Percentiles rank a stretch among this genome's conserved stretches.
Conservation (phyloP, 37 sponge, comb jelly and placozoan species). For the Theonella swinhoei region DNA sequence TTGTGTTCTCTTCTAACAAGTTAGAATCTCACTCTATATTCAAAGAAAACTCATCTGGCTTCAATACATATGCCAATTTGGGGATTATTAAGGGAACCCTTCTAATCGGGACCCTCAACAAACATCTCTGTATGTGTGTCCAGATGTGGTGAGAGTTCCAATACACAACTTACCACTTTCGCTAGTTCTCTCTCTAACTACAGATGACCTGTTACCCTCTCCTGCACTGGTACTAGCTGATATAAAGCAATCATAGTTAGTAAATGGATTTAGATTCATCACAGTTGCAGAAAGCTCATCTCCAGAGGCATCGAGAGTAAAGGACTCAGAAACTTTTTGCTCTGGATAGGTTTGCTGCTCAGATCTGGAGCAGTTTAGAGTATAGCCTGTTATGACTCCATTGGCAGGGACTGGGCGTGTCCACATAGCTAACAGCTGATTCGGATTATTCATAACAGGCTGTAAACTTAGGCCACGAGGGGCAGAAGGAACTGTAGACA, state of each 20-base stretch:
- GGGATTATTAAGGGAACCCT: too few relatives aligned
- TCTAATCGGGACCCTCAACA: too few relatives aligned
- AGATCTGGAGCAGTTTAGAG: constrained; percentile 9
- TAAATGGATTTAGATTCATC: constrained; percentile 44
- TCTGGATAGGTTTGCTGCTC: not conserved
- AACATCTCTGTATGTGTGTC: too few relatives aligned
- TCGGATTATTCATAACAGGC: not conserved
- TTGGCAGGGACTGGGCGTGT: constrained; percentile 16
- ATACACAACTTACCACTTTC: constrained; percentile 40
- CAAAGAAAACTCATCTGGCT: too few relatives aligned
- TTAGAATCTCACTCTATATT: too few relatives aligned
- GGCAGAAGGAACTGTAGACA: not conserved
- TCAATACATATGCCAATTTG: too few relatives aligned
- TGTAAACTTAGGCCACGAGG: not conserved
- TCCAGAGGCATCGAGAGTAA: not conserved
- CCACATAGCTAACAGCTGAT: constrained; percentile 11
- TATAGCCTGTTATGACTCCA: constrained; percentile 43
- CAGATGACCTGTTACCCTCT: constrained; percentile 1
- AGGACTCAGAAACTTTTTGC: not conserved
- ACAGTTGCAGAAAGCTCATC: not conserved
- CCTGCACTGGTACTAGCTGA: constrained; percentile 39
- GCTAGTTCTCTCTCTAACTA: constrained; percentile 6
- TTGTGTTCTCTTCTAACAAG: too few relatives aligned
- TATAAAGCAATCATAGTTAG: constrained; percentile 34
- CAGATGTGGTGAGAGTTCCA: too few relatives aligned